These are phyloP conservation scores for Fistularia commersonii DNA, from an alignment of 2,797 vertebrate species.

Conservation along the genomic window DNA sequence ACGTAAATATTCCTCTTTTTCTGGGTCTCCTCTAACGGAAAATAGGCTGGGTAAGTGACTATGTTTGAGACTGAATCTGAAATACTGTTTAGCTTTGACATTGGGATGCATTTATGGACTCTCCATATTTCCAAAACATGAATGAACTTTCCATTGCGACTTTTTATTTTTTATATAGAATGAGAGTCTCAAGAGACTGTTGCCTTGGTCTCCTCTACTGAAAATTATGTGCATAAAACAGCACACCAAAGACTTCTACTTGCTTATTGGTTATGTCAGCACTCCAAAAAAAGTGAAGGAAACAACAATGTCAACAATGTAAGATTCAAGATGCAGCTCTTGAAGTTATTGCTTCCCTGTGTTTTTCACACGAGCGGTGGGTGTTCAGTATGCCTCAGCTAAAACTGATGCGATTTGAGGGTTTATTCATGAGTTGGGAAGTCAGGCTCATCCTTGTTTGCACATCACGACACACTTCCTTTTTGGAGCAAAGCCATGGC, in stretches of 20 bases:
- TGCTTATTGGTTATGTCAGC: constrained; percentile 29
- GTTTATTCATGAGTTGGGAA: constrained; percentile 59
- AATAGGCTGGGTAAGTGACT: too few species aligned
- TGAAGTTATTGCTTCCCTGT: constrained; percentile 35
- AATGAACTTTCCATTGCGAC: too few species aligned
- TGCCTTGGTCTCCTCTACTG: constrained; percentile 4
- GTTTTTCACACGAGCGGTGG: constrained; percentile 10
- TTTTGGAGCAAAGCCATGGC: constrained; percentile 56
- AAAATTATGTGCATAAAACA: constrained; percentile 25
- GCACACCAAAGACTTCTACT: constrained; percentile 16
- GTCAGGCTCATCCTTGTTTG: constrained; percentile 51
- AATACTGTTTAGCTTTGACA: too few species aligned
- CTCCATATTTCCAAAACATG: too few species aligned
- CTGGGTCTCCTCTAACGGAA: too few species aligned
- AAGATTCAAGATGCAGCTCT: constrained; percentile 20
- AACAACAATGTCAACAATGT: neutral
- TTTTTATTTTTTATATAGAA: too few species aligned
- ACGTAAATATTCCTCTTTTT: neutral
- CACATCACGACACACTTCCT: constrained; percentile 43
- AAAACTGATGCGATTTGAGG: constrained; percentile 45
- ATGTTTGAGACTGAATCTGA: too few species aligned
- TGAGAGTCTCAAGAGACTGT: neutral
- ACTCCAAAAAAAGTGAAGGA: neutral
- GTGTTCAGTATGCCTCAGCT: constrained; percentile 16
- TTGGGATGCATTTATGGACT: too few species aligned